These are phyloP conservation scores for Phaonia tiefii DNA, from an alignment of 2,888 invertebrate species.

Conservation along the genomic window DNA sequence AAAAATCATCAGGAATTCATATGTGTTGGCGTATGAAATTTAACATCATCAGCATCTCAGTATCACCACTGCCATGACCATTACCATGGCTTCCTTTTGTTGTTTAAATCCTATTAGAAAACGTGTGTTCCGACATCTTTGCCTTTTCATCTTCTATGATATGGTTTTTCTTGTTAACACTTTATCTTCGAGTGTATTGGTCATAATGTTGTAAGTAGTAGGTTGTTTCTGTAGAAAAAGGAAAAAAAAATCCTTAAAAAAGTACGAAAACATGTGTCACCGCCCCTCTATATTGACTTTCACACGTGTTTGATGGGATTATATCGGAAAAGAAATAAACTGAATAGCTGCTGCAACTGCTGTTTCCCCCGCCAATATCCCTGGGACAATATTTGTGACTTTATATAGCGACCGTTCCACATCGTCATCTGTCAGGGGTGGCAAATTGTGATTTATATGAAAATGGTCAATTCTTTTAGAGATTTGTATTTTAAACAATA, in stretches of 20 bases:
- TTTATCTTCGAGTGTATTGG: conserved; percentile 64
- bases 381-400: background rate
- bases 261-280: conserved; percentile 52
- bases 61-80: background rate
- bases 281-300: conserved; percentile 41
- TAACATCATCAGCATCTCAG: too few species aligned
- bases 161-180: conserved; percentile 59
- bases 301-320: conserved; percentile 66
- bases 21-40: background rate
- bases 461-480: conserved; percentile 45
- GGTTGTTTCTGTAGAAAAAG: conserved; percentile 1
- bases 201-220: conserved; percentile 48
- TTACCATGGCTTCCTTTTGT: conserved; percentile 47
- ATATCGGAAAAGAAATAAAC: conserved; percentile 17
- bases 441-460: conserved; percentile 59
- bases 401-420: background rate
- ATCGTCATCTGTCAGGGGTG: conserved; percentile 55
- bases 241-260: conserved; percentile 32
- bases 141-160: conserved; percentile 26
- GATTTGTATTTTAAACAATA: conserved; percentile 19
- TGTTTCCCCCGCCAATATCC: background rate
- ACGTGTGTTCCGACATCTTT: conserved; percentile 67
- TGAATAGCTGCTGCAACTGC: background rate
- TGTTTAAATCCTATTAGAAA: conserved; percentile 70
- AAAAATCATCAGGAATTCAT: conserved; percentile 64